A percentile compares a stretch with the other conserved stretches of the same genome.
These are phyloP conservation scores for Hylomyscus alleni DNA, from an alignment of 2,797 vertebrate genomes.

Conservation along the genomic window DNA sequence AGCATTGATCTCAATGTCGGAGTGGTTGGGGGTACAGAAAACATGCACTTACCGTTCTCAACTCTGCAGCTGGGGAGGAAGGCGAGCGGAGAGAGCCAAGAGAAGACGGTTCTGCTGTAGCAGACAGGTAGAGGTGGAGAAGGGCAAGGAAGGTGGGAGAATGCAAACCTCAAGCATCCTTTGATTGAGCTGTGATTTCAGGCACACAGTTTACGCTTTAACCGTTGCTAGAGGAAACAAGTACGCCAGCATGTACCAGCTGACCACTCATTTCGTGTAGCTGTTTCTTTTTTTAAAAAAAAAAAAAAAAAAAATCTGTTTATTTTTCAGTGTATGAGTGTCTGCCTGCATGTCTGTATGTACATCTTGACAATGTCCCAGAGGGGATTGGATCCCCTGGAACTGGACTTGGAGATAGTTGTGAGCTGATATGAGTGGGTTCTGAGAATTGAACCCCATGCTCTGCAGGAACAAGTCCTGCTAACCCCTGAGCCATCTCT, in stretches of 20 bases:
- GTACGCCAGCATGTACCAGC: background rate
- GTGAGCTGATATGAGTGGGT: background rate
- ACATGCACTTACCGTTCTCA: background rate
- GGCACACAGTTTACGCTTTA: background rate
- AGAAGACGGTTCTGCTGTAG: rapidly evolving
- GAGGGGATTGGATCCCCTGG: background rate
- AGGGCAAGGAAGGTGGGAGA: background rate
- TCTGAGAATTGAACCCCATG: background rate
- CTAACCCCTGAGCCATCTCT: background rate
- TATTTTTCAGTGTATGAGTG: background rate
- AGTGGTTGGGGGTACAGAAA: background rate
- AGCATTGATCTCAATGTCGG: background rate
- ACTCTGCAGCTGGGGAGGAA: background rate
- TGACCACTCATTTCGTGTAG: background rate
- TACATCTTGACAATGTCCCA: background rate
- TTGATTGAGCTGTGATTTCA: background rate
- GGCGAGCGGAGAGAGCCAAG: background rate
- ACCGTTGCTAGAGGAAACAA: background rate
- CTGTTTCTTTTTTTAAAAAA: background rate
- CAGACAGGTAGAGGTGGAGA: background rate
- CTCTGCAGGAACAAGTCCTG: background rate
- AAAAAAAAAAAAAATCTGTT: background rate
- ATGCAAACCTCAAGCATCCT: background rate
- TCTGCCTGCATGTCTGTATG: background rate
- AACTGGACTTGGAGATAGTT: background rate